A percentile compares a stretch with the other conserved stretches of the same genome.
Conservation (phyloP, 2,113 vertebrate genomes). For the Mobula birostris region DNA sequence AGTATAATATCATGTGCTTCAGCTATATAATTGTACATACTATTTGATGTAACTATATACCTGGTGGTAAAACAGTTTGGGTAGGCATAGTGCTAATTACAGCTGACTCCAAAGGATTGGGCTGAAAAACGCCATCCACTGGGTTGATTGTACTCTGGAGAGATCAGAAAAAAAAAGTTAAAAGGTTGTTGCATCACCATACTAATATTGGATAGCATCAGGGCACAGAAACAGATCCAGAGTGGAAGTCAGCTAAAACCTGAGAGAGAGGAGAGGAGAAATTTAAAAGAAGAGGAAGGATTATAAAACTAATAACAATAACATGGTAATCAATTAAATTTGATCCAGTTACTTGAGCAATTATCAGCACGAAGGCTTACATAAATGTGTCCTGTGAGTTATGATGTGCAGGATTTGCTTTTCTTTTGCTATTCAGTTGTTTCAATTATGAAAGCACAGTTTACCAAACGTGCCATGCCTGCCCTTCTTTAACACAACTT, state of each 20-base stretch:
- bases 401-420: neutral
- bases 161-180: constrained; percentile 40
- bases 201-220: neutral
- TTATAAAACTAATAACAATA: neutral
- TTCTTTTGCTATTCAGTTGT: neutral
- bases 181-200: neutral
- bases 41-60: constrained; percentile 48
- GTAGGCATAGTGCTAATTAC: constrained; percentile 86
- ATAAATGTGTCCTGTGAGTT: neutral
- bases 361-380: neutral
- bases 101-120: constrained; percentile 71
- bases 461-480: neutral
- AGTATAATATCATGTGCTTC: neutral
- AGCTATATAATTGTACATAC: neutral
- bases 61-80: constrained; percentile 82
- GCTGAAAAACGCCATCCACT: constrained; percentile 89
- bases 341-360: neutral
- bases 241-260: constrained; percentile 23
- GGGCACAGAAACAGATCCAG: neutral
- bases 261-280: constrained; percentile 42
- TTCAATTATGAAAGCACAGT: neutral
- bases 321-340: neutral
- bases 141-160: constrained; percentile 95
- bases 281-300: constrained; percentile 38
- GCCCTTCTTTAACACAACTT: neutral